Percentiles rank a stretch among this genome's conserved stretches.
Evolutionary conservation across 2,888 invertebrate species (phyloP).

Genomic region (Athalia rosae): DNA sequence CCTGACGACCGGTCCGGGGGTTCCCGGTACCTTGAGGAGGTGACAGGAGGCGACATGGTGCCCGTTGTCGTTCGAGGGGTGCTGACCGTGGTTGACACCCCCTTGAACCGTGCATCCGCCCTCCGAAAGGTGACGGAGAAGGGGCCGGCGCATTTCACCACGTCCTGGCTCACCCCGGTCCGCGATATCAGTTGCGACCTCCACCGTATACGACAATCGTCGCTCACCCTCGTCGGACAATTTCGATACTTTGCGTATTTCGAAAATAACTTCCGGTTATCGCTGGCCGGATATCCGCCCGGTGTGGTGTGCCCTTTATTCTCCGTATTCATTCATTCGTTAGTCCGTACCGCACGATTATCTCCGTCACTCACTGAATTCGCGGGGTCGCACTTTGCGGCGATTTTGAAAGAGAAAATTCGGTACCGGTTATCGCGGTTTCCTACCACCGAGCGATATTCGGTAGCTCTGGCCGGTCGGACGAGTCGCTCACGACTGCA

Average conservation of each 20-base stretch:
- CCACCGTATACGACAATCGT: conserved; percentile 3
- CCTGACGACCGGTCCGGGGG: conserved; percentile 56
- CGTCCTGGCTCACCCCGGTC: conserved; percentile 34
- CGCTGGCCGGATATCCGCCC: background rate
- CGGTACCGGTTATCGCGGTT: background rate
- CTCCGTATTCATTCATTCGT: background rate
- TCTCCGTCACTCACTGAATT: background rate
- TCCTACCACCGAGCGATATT: conserved; percentile 16
- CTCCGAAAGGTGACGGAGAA: conserved; percentile 70
- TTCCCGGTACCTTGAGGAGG: conserved; percentile 66
- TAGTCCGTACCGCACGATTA: background rate
- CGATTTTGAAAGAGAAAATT: background rate
- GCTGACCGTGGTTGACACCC: conserved; percentile 50
- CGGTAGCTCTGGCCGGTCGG: conserved; percentile 39
- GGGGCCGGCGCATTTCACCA: conserved; percentile 66
- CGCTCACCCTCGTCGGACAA: background rate
- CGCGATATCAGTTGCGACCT: conserved; percentile 32
- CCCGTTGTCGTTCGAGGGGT: conserved; percentile 52
- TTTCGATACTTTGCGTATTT: background rate
- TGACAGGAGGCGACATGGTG: conserved; percentile 69
- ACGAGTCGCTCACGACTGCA: conserved; percentile 43
- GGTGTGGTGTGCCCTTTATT: background rate
- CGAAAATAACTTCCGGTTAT: background rate
- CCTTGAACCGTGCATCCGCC: conserved; percentile 62
- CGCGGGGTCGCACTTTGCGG: conserved; percentile 7